phyloP scores from a whole-genome alignment of 2,888 invertebrate species.

The Drosophila neotestacea region DNA sequence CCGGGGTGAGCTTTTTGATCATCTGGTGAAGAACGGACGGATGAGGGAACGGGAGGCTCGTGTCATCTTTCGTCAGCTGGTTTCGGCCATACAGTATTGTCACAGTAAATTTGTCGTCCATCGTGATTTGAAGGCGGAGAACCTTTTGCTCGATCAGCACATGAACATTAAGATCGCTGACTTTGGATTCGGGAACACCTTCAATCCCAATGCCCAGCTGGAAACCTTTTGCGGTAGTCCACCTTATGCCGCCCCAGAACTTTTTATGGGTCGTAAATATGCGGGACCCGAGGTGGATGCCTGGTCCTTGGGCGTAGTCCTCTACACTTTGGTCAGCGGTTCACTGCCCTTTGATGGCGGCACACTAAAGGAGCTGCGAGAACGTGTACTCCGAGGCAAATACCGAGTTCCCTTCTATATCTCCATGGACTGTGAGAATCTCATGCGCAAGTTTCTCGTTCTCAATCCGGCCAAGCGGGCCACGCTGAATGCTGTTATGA shows the following conservation, averaged over 20 bases:
- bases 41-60: constrained; percentile 99
- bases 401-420: constrained; percentile 99
- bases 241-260: constrained; percentile 99
- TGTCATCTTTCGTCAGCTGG: constrained; percentile 99
- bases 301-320: constrained; percentile 98
- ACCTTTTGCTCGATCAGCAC: constrained; percentile 98
- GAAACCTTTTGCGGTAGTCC: constrained; percentile 99
- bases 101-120: constrained; percentile 92
- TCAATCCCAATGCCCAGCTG: constrained; percentile 98
- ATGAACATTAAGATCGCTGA: constrained; percentile 99
- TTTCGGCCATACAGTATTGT: constrained; percentile 99
- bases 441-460: constrained; percentile 99
- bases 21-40: constrained; percentile 97
- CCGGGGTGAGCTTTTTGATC: constrained; percentile 99
- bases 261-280: constrained; percentile 99
- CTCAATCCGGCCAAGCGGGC: constrained; percentile 99
- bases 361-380: constrained; percentile 97
- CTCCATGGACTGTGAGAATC: constrained; percentile 99
- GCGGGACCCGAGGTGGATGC: constrained; percentile 99
- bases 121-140: constrained; percentile 96
- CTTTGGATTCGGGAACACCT: constrained; percentile 99
- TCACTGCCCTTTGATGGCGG: constrained; percentile 99
- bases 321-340: constrained; percentile 99
- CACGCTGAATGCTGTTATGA: constrained; percentile 93
- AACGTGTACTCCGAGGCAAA: constrained; percentile 98